Evolutionary conservation across 2,113 vertebrate species (phyloP), one percentile per base, ranked within the genome.

Genomic region (Aphyosemion australe): DNA sequence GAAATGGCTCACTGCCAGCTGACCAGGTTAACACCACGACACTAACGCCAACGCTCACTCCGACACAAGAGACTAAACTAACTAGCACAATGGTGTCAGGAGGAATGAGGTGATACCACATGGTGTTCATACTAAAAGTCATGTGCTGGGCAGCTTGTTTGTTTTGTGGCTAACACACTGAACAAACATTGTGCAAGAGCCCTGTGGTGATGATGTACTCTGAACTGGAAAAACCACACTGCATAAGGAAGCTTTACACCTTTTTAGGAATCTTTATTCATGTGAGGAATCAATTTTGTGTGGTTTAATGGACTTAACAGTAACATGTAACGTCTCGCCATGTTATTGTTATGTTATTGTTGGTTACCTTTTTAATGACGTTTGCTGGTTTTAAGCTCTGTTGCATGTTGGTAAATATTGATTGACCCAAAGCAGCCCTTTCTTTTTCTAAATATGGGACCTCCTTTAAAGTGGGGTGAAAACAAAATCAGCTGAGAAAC

Each of bases 101-200:
- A 67, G 51, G 56, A 67, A 73, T 74, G 67, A 76, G 70, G 73
- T 65, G 73, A 72, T 74, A 64, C 51, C 61, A 46, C 61, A 42
- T 63, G 65, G 66, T 74, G 76, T 74, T 82, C 71, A 79, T 66
- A 64, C 64, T 64, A 58, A 47, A 75, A 78, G 80, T 87, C 79
- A 76, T 76, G 88, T 87, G 77, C 64, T 43, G 53, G 78, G 54
- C 46, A 45, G 51, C 61, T 58, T 85, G 74, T 87, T 80, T 85
- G 70, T 74, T 75, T 69, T 49, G 76, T 53, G 51, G 67, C 53
- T 72, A 57, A 78, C 53, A 57, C 57, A 31, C 47, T 37, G 45
- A 16, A 55, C 52, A 57, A 53, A 72, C 32, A 60, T 76, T 84
- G 63, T 66, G 68, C 68, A 85, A 76, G 45, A 71, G 58, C 59